These are phyloP conservation scores for Onychostruthus taczanowskii DNA, from an alignment of 2,113 vertebrate species.

Conservation along the genomic window DNA sequence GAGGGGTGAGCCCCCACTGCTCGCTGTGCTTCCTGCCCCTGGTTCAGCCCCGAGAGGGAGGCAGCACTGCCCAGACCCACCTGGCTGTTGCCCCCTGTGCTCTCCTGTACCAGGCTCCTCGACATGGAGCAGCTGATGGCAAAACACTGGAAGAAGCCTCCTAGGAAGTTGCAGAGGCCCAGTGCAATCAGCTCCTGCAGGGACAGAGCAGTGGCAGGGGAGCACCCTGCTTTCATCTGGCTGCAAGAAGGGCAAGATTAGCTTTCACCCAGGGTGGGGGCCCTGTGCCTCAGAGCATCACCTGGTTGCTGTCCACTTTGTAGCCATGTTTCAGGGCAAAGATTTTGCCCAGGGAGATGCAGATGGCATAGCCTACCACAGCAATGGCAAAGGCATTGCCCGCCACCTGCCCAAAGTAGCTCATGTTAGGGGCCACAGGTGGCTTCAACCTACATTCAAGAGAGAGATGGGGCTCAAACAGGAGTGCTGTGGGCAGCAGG, in stretches of 20 bases:
- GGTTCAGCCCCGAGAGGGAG: accelerated
- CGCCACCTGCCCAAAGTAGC: slow-evolving; percentile 75
- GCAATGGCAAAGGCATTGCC: slow-evolving; percentile 91
- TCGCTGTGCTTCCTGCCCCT: accelerated
- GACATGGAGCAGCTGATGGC: slow-evolving; percentile 96
- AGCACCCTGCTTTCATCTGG: not conserved
- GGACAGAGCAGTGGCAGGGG: not conserved
- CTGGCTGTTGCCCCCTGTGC: slow-evolving; percentile 90
- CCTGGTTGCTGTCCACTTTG: slow-evolving; percentile 96
- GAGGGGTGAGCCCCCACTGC: not conserved
- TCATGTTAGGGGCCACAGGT: slow-evolving; percentile 68
- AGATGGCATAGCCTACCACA: slow-evolving; percentile 90
- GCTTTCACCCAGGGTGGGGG: not conserved
- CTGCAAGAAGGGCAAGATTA: not conserved
- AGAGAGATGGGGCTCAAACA: not conserved
- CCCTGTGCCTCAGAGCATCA: not conserved
- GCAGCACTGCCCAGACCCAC: slow-evolving; percentile 48
- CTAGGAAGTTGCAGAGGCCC: slow-evolving; percentile 86
- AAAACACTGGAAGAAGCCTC: slow-evolving; percentile 90
- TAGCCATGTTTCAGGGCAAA: slow-evolving; percentile 94
- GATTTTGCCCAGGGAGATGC: slow-evolving; percentile 92
- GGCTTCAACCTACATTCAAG: slow-evolving; percentile 76
- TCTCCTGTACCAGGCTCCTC: slow-evolving; percentile 88
- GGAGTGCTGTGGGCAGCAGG: accelerated
- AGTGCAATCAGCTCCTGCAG: slow-evolving; percentile 88